These are phyloP conservation scores for Apotomis betuletana DNA, from an alignment of 2,888 invertebrate genomes.

Conservation along the genomic window DNA sequence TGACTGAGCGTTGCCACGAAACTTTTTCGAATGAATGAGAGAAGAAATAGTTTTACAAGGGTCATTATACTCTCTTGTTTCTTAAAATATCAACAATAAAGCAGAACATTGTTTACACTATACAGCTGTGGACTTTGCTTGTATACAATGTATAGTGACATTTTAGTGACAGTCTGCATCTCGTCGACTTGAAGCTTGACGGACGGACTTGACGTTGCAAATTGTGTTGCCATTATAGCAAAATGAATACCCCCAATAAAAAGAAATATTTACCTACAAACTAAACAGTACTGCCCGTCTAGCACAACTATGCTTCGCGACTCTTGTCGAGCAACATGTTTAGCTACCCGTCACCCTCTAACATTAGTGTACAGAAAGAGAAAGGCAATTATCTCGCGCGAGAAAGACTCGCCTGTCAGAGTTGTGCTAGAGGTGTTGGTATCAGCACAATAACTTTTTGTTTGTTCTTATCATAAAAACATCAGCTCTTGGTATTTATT, in stretches of 20 bases:
- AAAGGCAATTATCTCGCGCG: no score
- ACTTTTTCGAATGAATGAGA: background rate
- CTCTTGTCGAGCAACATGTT: no score
- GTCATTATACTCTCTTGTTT: constrained; percentile 52
- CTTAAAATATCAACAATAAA: constrained; percentile 24
- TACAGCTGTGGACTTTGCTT: constrained; percentile 31
- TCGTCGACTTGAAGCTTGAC: background rate
- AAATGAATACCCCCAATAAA: background rate
- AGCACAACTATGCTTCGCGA: no score
- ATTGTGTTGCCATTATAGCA: background rate
- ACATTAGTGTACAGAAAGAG: no score
- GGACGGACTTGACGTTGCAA: background rate
- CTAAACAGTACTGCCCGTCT: no score
- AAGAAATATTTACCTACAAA: no score
- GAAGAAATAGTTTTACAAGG: constrained; percentile 4
- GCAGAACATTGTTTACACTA: constrained; percentile 29
- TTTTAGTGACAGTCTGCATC: background rate
- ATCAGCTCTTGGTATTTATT: no score
- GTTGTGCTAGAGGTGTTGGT: no score
- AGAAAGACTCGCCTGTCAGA: no score
- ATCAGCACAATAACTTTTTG: no score
- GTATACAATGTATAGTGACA: constrained; percentile 2
- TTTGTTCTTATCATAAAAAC: no score
- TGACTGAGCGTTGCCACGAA: background rate
- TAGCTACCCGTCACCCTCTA: no score